phyloP scores from a whole-genome alignment of 2,797 vertebrate species.

The Crypturellus tataupa region DNA sequence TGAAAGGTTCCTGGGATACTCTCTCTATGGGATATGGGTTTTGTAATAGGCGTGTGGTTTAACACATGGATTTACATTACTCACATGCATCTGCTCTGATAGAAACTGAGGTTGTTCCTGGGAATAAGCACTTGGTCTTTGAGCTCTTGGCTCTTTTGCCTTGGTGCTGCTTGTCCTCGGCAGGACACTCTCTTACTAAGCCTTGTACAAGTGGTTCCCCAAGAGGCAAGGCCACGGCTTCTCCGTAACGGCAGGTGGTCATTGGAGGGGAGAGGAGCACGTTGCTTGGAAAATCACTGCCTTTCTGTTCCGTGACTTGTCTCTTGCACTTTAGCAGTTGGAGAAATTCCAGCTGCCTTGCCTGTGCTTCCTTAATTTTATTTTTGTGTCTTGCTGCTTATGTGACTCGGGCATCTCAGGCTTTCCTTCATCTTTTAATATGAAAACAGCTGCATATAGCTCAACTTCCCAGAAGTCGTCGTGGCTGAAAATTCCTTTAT shows the following conservation, averaged over 20 bases:
- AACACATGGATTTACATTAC: not conserved
- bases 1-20: not conserved
- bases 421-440: not conserved
- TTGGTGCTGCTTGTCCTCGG: not conserved
- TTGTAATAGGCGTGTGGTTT: not conserved
- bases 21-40: rapidly evolving
- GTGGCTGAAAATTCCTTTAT: not conserved
- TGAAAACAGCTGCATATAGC: not conserved
- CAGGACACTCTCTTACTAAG: not conserved
- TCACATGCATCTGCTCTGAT: rapidly evolving
- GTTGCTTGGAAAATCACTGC: rapidly evolving
- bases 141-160: rapidly evolving
- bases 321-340: not conserved
- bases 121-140: not conserved
- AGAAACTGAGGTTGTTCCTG: not conserved
- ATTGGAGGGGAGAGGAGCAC: not conserved
- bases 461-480: not conserved
- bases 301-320: not conserved
- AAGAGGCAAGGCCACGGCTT: not conserved
- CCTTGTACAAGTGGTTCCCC: not conserved
- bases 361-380: not conserved
- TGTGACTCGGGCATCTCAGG: not conserved
- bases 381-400: not conserved
- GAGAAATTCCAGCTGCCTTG: not conserved
- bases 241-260: not conserved